phyloP scores from a whole-genome alignment of 2,888 invertebrate genomes.

The Drosophila fulvimacula region DNA sequence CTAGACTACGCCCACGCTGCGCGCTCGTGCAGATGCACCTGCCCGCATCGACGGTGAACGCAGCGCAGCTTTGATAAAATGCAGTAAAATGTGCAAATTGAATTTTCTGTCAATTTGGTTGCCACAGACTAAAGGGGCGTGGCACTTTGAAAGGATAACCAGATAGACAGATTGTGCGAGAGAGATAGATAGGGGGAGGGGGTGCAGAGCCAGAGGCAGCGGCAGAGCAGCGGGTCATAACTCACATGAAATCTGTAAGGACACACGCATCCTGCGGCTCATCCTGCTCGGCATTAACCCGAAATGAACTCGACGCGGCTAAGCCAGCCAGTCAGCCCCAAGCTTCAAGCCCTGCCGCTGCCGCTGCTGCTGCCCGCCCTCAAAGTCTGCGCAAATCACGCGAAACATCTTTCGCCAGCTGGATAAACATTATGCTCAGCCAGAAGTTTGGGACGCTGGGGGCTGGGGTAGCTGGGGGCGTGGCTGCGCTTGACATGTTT shows the following conservation, averaged over 20 bases:
- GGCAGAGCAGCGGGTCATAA: conserved; percentile 59
- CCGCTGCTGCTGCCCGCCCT: not conserved
- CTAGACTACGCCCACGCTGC: conserved; percentile 7
- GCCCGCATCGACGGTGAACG: not conserved
- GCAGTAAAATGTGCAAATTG: conserved; percentile 77
- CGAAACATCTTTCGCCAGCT: conserved; percentile 77
- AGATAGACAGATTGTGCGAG: conserved; percentile 3
- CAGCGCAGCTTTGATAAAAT: conserved; percentile 52
- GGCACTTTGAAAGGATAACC: conserved; percentile 18
- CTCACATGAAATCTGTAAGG: conserved; percentile 78
- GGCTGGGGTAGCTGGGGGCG: conserved; percentile 11
- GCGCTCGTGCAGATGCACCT: not conserved
- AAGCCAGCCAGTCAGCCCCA: conserved; percentile 2
- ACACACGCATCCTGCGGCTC: conserved; percentile 69
- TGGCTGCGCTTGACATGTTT: conserved; percentile 74
- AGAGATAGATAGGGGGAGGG: not conserved
- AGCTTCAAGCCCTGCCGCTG: not conserved
- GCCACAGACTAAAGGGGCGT: conserved; percentile 31
- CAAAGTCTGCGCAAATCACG: conserved; percentile 64
- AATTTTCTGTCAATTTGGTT: conserved; percentile 71
- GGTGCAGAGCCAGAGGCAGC: conserved; percentile 47
- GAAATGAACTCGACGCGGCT: conserved; percentile 63
- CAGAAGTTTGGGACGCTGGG: not conserved
- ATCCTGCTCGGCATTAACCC: conserved; percentile 70
- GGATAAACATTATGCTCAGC: conserved; percentile 73